Evolutionary conservation across 1,140 invertebrate genomes (phyloP), one percentile per base, ranked within the genome.

Genomic region (Delia radicum): DNA sequence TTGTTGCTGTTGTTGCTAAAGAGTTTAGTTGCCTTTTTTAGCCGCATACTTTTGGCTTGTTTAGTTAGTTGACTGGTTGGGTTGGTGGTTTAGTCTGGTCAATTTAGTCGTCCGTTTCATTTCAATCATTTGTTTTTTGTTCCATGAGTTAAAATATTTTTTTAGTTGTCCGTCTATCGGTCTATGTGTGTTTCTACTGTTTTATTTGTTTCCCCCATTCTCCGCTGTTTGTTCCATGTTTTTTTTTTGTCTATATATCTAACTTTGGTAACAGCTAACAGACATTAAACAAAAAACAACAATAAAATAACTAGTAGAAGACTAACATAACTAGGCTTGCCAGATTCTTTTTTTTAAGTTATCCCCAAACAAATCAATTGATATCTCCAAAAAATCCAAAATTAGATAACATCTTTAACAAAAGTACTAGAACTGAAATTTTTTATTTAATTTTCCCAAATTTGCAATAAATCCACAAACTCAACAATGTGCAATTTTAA

Each of bases 11-110:
- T 28, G n/a, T n/a, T n/a, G n/a, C n/a, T 28, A n/a, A 67, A 67
- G 27, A n/a, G 72, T 73, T 73, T 48, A 28, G 72, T 73, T 61
- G 72, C 13, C 72, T 73, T 73, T 73, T 73, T 73, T 73, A 28
- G 37, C 72, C 48, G 27, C 31, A 67, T 67, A 29, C 29, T 67
- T 67, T 67, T 55, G 18, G 27, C 29, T 67, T 67, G 26, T 29
- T 67, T 29, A 5, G 15, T 67, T 33, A n/a, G 13, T 67, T 28
- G 27, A 2, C 13, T 67, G 24, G 48, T 21, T n/a, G 48, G 18
- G 12, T 55, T 55, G 48, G n/a, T 37, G 33, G 1, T 37, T 7
- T 33, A 12, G 4, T 33, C 5, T 12, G 4, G 33, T 37, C 13
- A 37, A 10, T 37, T 2, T 13, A 37, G 13, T 37, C 13, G 8